Conservation (phyloP, 2,888 invertebrate species). For the Torymus auratus region DNA sequence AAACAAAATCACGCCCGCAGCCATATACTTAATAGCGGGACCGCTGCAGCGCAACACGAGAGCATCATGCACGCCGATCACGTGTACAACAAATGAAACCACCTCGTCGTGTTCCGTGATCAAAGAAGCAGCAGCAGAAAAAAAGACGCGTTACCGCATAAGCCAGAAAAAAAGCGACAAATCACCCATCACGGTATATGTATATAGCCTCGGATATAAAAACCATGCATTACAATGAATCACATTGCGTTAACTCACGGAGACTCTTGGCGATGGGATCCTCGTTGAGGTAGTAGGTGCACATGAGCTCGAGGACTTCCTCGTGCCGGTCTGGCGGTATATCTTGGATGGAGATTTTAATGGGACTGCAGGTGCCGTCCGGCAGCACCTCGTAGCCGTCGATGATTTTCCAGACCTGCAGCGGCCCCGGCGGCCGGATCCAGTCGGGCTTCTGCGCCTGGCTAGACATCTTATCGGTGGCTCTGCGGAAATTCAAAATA, state of each 20-base stretch:
- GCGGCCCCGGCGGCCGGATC: constrained; percentile 62
- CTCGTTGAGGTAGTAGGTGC: constrained; percentile 62
- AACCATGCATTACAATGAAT: too few relatives aligned
- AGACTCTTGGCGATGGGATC: constrained; percentile 63
- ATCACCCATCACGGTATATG: too few relatives aligned
- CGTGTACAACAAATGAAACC: background rate
- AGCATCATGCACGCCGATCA: background rate
- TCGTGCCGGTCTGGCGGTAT: constrained; percentile 68
- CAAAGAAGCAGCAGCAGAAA: too few relatives aligned
- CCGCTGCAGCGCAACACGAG: background rate
- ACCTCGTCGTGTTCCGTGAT: background rate
- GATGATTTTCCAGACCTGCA: constrained; percentile 64
- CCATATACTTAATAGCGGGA: background rate
- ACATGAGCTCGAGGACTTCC: constrained; percentile 66
- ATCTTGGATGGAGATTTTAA: constrained; percentile 67
- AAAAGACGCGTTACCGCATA: too few relatives aligned
- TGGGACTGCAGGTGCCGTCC: constrained; percentile 56
- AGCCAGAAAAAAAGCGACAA: too few relatives aligned
- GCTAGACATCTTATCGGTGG: constrained; percentile 38
- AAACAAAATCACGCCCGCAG: constrained; percentile 6
- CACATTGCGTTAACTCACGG: constrained; percentile 60
- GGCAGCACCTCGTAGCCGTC: constrained; percentile 60
- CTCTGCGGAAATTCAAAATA: constrained; percentile 17
- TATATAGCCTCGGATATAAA: too few relatives aligned
- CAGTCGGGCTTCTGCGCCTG: constrained; percentile 46